A percentile compares a stretch with the other conserved stretches of the same genome.
These are phyloP conservation scores for Osmerus eperlanus DNA, from an alignment of 2,113 vertebrate genomes.

Conservation along the genomic window DNA sequence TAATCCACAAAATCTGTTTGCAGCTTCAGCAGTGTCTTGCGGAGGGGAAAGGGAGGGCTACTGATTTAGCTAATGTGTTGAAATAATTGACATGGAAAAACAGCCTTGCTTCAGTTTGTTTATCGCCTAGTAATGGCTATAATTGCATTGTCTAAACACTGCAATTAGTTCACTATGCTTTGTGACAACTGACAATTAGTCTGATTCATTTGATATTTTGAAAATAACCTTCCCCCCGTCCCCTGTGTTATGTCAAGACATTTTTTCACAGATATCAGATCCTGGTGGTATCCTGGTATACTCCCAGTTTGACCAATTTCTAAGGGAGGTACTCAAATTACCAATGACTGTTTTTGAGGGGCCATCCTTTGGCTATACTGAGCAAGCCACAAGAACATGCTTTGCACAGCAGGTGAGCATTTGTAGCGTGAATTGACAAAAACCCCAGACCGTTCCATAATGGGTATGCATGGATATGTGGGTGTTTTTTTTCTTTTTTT, in stretches of 20 bases:
- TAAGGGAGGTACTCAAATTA: constrained; percentile 92
- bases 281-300: constrained; percentile 88
- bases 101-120: constrained; percentile 40
- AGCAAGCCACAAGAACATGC: constrained; percentile 89
- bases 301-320: constrained; percentile 91
- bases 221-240: constrained; percentile 15
- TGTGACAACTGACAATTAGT: constrained; percentile 53
- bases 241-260: constrained; percentile 74
- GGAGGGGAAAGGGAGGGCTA: constrained; percentile 22
- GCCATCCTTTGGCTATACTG: constrained; percentile 95
- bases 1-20: constrained; percentile 51
- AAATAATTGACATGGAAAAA: constrained; percentile 48
- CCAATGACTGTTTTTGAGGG: constrained; percentile 96
- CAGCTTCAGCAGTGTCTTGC: constrained; percentile 22
- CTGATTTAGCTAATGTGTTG: constrained; percentile 26
- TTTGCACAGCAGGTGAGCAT: constrained; percentile 88
- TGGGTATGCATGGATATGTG: neutral
- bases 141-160: constrained; percentile 53
- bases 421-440: neutral
- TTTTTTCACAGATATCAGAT: constrained; percentile 98
- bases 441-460: too few relatives aligned
- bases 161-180: constrained; percentile 57
- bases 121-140: constrained; percentile 61
- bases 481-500: constrained; percentile 15
- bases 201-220: constrained; percentile 32